These are phyloP conservation scores for Drosophila lutescens DNA, from an alignment of 2,888 invertebrate species.

Conservation along the genomic window DNA sequence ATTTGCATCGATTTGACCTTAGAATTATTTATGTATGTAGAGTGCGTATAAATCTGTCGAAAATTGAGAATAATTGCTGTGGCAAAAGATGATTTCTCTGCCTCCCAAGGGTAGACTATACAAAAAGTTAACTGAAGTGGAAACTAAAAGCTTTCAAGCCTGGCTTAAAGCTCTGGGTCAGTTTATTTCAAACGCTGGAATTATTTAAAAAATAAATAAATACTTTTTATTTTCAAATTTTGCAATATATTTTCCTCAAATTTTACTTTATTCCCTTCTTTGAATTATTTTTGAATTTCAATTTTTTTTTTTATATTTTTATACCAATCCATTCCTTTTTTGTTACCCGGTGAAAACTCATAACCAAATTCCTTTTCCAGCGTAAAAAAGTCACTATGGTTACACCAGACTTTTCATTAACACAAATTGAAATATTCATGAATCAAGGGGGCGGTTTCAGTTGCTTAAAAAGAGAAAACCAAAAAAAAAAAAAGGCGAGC, in stretches of 20 bases:
- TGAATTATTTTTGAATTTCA: not conserved
- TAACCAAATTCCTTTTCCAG: not conserved
- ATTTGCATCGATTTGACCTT: slow-evolving; percentile 41
- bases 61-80: slow-evolving; percentile 37
- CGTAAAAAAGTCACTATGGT: slow-evolving; percentile 4
- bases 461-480: not conserved
- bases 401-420: slow-evolving; percentile 44
- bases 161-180: not conserved
- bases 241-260: no score
- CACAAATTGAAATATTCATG: slow-evolving; percentile 47
- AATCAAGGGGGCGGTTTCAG: slow-evolving; percentile 8
- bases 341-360: not conserved
- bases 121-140: not conserved
- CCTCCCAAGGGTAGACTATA: slow-evolving; percentile 23
- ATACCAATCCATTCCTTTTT: no score
- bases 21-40: slow-evolving; percentile 32
- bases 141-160: slow-evolving; percentile 12
- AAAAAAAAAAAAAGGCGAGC: slow-evolving; percentile 1
- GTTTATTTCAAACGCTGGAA: not conserved
- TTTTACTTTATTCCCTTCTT: no score
- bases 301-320: not conserved
- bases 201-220: no score
- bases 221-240: no score
- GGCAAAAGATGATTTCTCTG: not conserved
- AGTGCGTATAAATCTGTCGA: slow-evolving; percentile 28